These are phyloP conservation scores for Pegoplata infirma DNA, from an alignment of 2,888 invertebrate species.

Conservation along the genomic window DNA sequence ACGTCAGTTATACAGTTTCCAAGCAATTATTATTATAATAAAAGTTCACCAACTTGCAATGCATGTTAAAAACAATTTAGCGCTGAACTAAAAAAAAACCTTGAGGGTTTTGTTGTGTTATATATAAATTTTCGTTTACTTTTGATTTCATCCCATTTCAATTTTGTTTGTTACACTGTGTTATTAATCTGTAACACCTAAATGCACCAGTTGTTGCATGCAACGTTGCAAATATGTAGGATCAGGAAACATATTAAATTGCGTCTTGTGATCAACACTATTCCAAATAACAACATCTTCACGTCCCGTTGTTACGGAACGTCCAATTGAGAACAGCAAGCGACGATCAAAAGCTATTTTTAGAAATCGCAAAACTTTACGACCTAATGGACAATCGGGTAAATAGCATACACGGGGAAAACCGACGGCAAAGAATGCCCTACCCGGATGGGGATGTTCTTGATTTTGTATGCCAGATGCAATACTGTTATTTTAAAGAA, in stretches of 20 bases:
- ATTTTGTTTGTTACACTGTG: too few species aligned
- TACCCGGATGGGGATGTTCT: slow-evolving; percentile 89
- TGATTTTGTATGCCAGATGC: slow-evolving; percentile 90
- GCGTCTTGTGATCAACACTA: slow-evolving; percentile 91
- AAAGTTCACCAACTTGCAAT: too few species aligned
- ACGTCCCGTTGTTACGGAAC: slow-evolving; percentile 93
- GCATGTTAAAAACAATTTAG: too few species aligned
- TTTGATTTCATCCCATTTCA: too few species aligned
- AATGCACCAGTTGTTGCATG: slow-evolving; percentile 78
- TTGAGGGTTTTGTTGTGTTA: too few species aligned
- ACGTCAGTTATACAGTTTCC: too few species aligned
- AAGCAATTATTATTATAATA: too few species aligned
- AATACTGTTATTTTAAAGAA: slow-evolving; percentile 82
- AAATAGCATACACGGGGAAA: slow-evolving; percentile 90
- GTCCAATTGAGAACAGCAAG: slow-evolving; percentile 90
- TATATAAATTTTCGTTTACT: too few species aligned
- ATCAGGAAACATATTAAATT: slow-evolving; percentile 88
- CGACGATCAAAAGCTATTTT: slow-evolving; percentile 91
- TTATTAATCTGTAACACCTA: slow-evolving; percentile 78
- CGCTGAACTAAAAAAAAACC: too few species aligned
- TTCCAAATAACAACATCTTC: slow-evolving; percentile 96
- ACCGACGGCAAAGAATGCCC: slow-evolving; percentile 92
- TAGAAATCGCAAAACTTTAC: slow-evolving; percentile 86
- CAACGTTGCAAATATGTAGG: slow-evolving; percentile 84
- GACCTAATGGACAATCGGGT: slow-evolving; percentile 90